Conservation (phyloP, 1,140 invertebrate species). For the Neodiprion virginianus region DNA sequence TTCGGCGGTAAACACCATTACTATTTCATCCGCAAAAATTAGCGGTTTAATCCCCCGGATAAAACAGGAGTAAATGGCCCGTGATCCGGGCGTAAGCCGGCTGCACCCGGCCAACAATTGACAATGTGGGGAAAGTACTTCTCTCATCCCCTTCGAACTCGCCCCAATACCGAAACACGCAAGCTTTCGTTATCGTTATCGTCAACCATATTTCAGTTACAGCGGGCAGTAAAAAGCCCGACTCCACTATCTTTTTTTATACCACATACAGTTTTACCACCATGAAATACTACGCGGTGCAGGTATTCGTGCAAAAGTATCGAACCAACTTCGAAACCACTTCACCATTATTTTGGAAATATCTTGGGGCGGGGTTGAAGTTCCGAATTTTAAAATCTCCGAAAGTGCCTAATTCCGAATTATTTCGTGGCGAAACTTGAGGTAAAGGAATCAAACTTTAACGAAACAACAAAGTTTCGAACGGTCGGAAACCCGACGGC, state of each 20-base stretch:
- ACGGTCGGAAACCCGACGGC: too few relatives aligned
- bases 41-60: conserved; percentile 46
- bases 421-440: too few relatives aligned
- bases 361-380: too few relatives aligned
- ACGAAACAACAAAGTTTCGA: too few relatives aligned
- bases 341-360: too few relatives aligned
- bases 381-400: too few relatives aligned
- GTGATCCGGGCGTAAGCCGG: conserved; percentile 52
- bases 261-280: too few relatives aligned
- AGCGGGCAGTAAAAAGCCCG: conserved; percentile 36
- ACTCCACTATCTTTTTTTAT: background rate
- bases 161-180: conserved; percentile 23
- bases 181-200: conserved; percentile 49
- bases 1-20: conserved; percentile 39
- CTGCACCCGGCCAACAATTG: background rate
- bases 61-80: conserved; percentile 52
- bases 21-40: conserved; percentile 45
- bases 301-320: too few relatives aligned
- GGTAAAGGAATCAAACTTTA: too few relatives aligned
- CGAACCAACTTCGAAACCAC: too few relatives aligned
- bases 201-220: conserved; percentile 53
- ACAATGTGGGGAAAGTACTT: background rate
- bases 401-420: too few relatives aligned
- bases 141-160: conserved; percentile 26
- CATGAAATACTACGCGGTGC: too few relatives aligned